Conservation (phyloP, 2,113 vertebrate genomes). For the Sigmodon hispidus region DNA sequence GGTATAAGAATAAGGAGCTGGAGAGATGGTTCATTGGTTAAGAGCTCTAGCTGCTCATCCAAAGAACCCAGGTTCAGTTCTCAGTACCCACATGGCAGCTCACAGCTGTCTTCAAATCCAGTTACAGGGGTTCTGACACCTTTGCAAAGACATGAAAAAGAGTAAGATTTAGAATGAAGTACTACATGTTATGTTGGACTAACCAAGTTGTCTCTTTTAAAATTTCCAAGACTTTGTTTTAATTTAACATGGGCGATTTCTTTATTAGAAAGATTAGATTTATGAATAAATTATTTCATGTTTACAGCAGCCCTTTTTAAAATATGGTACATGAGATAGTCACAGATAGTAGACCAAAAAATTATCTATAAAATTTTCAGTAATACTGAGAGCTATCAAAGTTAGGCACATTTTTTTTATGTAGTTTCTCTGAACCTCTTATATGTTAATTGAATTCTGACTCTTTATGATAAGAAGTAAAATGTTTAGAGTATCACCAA, state of each 20-base stretch:
- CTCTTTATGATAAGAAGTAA: conserved; percentile 73
- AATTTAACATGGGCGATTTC: conserved; percentile 14
- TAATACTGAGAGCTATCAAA: conserved; percentile 68
- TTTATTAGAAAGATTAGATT: conserved; percentile 23
- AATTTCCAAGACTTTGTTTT: not conserved
- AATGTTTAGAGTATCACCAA: conserved; percentile 56
- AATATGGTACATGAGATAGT: not conserved
- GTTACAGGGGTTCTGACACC: not conserved
- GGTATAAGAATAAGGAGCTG: not conserved
- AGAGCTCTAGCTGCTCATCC: not conserved
- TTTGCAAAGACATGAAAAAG: not conserved
- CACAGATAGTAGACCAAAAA: conserved; percentile 36
- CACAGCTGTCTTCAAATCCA: not conserved
- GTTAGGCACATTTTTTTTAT: conserved; percentile 64
- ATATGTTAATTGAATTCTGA: conserved; percentile 78
- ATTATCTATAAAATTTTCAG: conserved; percentile 52
- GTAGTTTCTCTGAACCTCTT: conserved; percentile 71
- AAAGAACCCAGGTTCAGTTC: not conserved
- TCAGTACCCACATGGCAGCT: not conserved
- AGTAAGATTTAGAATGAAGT: not conserved
- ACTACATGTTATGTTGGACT: no score
- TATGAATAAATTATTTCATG: conserved; percentile 44
- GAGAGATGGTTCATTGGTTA: not conserved
- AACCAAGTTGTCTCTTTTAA: not conserved
- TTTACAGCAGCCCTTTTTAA: conserved; percentile 1